These are phyloP conservation scores for Acleris sparsana DNA, from an alignment of 2,888 invertebrate genomes.

Conservation along the genomic window DNA sequence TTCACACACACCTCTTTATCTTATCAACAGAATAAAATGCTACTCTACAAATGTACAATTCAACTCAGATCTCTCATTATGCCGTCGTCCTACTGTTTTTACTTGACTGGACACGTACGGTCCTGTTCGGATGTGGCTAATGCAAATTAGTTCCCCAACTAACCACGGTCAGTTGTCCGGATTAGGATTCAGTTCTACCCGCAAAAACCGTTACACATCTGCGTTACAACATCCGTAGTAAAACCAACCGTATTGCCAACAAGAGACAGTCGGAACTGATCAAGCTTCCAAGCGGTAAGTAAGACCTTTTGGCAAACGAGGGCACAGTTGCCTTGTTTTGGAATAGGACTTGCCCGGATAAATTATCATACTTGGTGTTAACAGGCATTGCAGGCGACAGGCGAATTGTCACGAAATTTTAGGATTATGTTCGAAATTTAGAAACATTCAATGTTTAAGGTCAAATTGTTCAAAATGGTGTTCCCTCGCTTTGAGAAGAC, in stretches of 20 bases:
- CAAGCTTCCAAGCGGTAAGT: too few relatives aligned
- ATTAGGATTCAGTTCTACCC: slow-evolving; percentile 6
- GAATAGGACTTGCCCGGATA: slow-evolving; percentile 28
- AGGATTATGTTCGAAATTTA: not conserved
- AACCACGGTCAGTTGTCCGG: slow-evolving; percentile 24
- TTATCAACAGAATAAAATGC: too few relatives aligned
- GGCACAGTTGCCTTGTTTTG: slow-evolving; percentile 20
- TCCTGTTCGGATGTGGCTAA: slow-evolving; percentile 21
- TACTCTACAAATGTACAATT: too few relatives aligned
- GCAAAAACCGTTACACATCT: too few relatives aligned
- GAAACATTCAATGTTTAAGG: not conserved
- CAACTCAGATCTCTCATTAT: too few relatives aligned
- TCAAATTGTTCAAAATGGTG: too few relatives aligned
- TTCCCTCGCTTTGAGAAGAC: too few relatives aligned
- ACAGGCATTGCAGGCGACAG: slow-evolving; percentile 2
- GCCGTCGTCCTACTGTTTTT: not conserved
- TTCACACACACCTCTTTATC: too few relatives aligned
- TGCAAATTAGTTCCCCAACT: slow-evolving; percentile 35
- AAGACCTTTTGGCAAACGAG: too few relatives aligned
- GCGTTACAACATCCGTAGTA: too few relatives aligned
- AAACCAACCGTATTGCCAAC: too few relatives aligned
- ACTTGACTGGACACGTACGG: not conserved
- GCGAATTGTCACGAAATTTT: not conserved
- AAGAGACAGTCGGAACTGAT: too few relatives aligned
- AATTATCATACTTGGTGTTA: slow-evolving; percentile 31